A percentile compares a stretch with the other conserved stretches of the same genome.
Conservation (phyloP, 2,113 vertebrate species). For the Acanthisitta chloris region DNA sequence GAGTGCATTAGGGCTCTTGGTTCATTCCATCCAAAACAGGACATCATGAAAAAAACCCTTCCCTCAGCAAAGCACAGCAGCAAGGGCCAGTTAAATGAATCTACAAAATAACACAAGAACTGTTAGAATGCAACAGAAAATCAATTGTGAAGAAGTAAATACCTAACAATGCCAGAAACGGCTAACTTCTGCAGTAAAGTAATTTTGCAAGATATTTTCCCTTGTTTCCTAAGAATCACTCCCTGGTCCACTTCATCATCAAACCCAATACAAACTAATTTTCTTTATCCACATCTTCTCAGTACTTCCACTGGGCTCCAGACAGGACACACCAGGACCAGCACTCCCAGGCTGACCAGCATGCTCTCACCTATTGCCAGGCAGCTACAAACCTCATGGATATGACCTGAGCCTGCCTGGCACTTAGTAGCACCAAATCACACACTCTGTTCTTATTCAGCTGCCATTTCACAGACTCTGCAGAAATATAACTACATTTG, state of each 20-base stretch:
- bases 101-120: accelerated
- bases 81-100: neutral
- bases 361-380: accelerated
- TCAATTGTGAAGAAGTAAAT: neutral
- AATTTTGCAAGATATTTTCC: neutral
- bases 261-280: neutral
- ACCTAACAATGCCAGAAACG: neutral
- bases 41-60: neutral
- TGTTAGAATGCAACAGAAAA: neutral
- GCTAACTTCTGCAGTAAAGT: neutral
- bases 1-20: neutral
- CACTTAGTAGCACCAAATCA: neutral
- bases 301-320: neutral
- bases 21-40: neutral
- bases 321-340: accelerated
- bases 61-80: neutral
- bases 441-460: accelerated
- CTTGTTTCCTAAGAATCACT: neutral
- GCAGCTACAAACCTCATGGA: neutral
- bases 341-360: neutral
- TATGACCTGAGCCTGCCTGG: neutral
- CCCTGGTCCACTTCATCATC: neutral
- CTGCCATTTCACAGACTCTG: neutral
- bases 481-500: neutral
- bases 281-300: neutral